Conservation (phyloP, 2,113 vertebrate species). For the Pangasianodon gigas region DNA sequence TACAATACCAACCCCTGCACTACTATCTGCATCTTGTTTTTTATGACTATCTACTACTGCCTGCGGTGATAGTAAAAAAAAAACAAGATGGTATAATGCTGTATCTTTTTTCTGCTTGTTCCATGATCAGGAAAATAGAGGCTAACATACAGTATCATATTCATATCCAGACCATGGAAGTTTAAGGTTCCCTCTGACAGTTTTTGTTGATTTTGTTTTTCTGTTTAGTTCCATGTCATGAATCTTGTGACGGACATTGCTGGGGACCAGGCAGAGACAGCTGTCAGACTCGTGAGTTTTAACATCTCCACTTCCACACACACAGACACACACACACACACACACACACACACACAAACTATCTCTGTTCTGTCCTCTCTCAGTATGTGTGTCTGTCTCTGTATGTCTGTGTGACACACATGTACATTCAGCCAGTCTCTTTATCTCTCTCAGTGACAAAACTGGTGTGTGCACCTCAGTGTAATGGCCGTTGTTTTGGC, state of each 20-base stretch:
- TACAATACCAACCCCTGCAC: neutral
- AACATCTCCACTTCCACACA: neutral
- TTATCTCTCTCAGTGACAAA: slow-evolving; percentile 80
- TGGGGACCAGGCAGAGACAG: slow-evolving; percentile 78
- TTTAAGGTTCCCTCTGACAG: neutral
- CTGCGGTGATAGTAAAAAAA: too few relatives aligned
- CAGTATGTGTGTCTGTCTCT: neutral
- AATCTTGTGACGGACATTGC: slow-evolving; percentile 72
- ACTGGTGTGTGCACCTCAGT: slow-evolving; percentile 89
- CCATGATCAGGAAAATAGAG: neutral
- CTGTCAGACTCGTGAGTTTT: slow-evolving; percentile 82
- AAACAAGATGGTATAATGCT: neutral
- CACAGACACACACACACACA: neutral
- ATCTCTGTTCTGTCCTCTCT: neutral
- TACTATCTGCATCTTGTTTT: neutral
- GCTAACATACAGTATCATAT: neutral
- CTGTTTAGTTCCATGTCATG: slow-evolving; percentile 65
- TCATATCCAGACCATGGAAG: neutral
- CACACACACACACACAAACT: neutral
- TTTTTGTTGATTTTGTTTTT: neutral
- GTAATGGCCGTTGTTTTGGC: slow-evolving; percentile 91
- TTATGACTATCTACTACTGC: neutral
- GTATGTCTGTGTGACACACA: neutral
- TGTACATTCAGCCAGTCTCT: neutral
- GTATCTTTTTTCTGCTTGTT: neutral